phyloP scores from a whole-genome alignment of 2,113 vertebrate genomes.

The Dipodomys ordii region DNA sequence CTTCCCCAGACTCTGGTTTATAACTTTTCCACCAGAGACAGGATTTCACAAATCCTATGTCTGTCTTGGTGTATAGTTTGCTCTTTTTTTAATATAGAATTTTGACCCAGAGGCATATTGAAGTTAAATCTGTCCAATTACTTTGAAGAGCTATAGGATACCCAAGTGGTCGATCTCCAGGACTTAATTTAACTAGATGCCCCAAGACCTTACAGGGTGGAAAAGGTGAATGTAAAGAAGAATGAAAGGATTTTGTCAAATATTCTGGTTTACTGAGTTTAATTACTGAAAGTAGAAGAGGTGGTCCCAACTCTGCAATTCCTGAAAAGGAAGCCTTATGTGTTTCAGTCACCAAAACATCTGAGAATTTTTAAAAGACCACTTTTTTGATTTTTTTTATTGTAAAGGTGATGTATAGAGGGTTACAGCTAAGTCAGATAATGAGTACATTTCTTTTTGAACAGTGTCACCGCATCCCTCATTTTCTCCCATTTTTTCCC shows the following conservation, averaged over 20 bases:
- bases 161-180: neutral
- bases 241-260: slow-evolving; percentile 6
- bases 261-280: slow-evolving; percentile 19
- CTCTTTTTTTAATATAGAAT: neutral
- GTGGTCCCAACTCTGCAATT: neutral
- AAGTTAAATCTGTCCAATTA: slow-evolving; percentile 46
- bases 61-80: slow-evolving; percentile 5
- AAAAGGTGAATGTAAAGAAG: neutral
- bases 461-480: too few species aligned
- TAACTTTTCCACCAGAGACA: slow-evolving; percentile 28
- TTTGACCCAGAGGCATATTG: neutral
- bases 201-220: neutral
- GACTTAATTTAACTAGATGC: neutral
- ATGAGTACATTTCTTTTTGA: too few species aligned
- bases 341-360: neutral
- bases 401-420: too few species aligned
- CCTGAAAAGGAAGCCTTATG: neutral
- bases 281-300: neutral
- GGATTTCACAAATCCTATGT: slow-evolving; percentile 6
- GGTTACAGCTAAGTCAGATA: too few species aligned
- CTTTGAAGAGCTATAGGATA: slow-evolving; percentile 22
- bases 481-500: too few species aligned
- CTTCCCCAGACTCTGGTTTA: slow-evolving; percentile 40
- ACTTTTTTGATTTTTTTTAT: neutral
- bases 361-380: slow-evolving; percentile 3